Conservation (phyloP, 2,797 vertebrate genomes). For the Acipenser ruthenus region DNA sequence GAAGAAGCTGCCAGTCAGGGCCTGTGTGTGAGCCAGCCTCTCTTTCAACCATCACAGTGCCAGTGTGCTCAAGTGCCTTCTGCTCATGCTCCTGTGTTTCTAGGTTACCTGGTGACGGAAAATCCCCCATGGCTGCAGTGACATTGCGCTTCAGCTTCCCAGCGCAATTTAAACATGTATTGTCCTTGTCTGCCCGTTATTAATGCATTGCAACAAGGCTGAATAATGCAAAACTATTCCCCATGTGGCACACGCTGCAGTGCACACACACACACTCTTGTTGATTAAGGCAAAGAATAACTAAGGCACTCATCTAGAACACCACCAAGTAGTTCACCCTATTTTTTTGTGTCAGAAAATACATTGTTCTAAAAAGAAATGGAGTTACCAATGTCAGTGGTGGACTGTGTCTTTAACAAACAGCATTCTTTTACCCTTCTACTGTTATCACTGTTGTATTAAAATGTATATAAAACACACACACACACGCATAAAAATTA, state of each 20-base stretch:
- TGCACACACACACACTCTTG: background rate
- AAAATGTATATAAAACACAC: no score
- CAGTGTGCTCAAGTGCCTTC: background rate
- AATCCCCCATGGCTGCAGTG: conserved; percentile 3
- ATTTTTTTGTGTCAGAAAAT: no score
- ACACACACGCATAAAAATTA: no score
- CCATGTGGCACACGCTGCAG: background rate
- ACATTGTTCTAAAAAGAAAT: no score
- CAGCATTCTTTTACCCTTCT: no score
- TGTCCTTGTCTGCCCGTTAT: background rate
- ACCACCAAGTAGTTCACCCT: no score
- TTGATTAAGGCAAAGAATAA: no score
- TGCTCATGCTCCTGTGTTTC: background rate
- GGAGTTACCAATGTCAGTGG: no score
- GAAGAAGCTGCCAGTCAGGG: background rate
- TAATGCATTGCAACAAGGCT: conserved; percentile 9
- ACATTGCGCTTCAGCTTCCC: background rate
- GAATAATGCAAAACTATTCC: conserved; percentile 1
- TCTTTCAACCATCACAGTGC: background rate
- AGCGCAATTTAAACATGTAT: conserved; percentile 12
- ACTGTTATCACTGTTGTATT: no score
- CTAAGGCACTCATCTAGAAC: no score
- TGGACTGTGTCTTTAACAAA: no score
- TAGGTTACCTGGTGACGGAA: conserved; percentile 13
- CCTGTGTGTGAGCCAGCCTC: background rate